A percentile compares a stretch with the other conserved stretches of the same genome.
These are phyloP conservation scores for Gastracanthus pulcherrimus DNA, from an alignment of 2,888 invertebrate genomes.

Conservation along the genomic window DNA sequence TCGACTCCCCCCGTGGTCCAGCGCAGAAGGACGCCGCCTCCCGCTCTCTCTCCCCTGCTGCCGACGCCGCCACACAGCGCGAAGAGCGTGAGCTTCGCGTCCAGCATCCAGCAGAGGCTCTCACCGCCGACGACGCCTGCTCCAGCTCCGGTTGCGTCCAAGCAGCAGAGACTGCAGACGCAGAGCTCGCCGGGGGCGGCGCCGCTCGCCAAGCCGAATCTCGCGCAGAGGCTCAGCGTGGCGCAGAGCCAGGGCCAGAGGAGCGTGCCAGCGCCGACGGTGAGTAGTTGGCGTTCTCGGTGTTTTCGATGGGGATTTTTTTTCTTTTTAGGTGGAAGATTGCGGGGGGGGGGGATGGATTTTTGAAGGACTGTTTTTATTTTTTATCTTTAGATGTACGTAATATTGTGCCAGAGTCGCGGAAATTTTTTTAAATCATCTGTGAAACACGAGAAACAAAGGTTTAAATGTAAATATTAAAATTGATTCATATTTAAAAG, in stretches of 20 bases:
- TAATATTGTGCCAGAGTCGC: no score
- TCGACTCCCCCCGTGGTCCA: background rate
- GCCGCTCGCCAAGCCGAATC: background rate
- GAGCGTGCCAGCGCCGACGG: background rate
- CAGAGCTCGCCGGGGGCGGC: background rate
- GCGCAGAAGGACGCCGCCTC: background rate
- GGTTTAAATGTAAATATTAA: no score
- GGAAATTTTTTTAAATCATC: no score
- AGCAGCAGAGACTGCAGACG: background rate
- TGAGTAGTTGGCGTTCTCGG: no score
- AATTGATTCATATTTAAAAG: no score
- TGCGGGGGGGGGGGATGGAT: no score
- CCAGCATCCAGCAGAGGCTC: background rate
- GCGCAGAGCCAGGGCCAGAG: background rate
- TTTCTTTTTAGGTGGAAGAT: no score
- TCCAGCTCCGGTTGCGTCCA: background rate
- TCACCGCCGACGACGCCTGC: background rate
- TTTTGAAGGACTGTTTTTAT: no score
- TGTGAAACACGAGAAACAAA: no score
- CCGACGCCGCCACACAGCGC: background rate
- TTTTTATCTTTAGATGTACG: no score
- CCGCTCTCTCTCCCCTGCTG: background rate
- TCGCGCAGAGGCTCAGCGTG: constrained; percentile 20
- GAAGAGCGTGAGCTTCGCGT: background rate
- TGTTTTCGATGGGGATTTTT: no score